Conservation (phyloP, 2,888 invertebrate genomes). For the Hylaea fasciaria region DNA sequence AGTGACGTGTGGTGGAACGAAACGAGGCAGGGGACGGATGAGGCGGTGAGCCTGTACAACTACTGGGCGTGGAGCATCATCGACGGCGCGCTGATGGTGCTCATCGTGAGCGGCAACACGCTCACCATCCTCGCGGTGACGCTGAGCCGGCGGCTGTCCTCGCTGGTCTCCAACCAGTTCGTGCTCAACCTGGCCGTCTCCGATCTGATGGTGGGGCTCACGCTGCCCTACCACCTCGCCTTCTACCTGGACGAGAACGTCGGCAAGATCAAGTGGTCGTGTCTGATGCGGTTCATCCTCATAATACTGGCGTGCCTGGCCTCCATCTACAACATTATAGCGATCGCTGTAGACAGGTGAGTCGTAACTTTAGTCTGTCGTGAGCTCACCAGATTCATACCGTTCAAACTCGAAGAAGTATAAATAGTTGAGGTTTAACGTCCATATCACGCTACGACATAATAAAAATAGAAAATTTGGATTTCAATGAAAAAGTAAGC, state of each 20-base stretch:
- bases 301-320: slow-evolving; percentile 91
- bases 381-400: slow-evolving; percentile 35
- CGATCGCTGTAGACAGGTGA: slow-evolving; percentile 90
- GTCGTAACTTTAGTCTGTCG: slow-evolving; percentile 41
- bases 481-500: slow-evolving; percentile 14
- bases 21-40: slow-evolving; percentile 60
- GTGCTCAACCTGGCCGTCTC: slow-evolving; percentile 91
- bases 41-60: slow-evolving; percentile 68
- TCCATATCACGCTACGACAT: slow-evolving; percentile 45
- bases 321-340: slow-evolving; percentile 91
- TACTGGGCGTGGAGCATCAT: slow-evolving; percentile 87
- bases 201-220: slow-evolving; percentile 91
- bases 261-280: slow-evolving; percentile 86
- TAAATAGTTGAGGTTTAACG: slow-evolving; percentile 40
- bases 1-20: slow-evolving; percentile 73
- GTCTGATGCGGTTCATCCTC: slow-evolving; percentile 89
- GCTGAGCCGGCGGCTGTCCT: slow-evolving; percentile 88
- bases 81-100: slow-evolving; percentile 87
- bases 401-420: slow-evolving; percentile 35
- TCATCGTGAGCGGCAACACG: slow-evolving; percentile 89
- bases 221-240: slow-evolving; percentile 90
- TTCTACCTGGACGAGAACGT: slow-evolving; percentile 88
- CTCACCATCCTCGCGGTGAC: slow-evolving; percentile 90
- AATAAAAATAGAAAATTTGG: slow-evolving; percentile 26
- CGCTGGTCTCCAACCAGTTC: slow-evolving; percentile 90